These are phyloP conservation scores for Porites lutea DNA, from an alignment of 64 coral and sea anemone genomes.

Conservation along the genomic window DNA sequence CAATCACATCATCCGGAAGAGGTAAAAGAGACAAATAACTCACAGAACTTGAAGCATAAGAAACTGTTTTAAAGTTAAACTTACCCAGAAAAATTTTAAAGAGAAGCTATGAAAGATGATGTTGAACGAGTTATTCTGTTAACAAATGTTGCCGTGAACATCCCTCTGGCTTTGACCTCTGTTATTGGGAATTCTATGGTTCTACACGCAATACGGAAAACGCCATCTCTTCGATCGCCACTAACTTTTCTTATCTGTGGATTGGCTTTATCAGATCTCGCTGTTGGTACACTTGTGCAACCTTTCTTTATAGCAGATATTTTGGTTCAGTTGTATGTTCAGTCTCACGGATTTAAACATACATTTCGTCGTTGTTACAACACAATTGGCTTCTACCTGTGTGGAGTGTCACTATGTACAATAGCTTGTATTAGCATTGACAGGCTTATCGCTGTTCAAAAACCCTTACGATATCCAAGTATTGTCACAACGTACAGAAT, in stretches of 20 bases:
- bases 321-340: neutral
- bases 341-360: neutral
- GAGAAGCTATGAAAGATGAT: neutral
- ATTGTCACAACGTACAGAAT: neutral
- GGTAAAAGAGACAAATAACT: no score
- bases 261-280: neutral
- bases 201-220: neutral
- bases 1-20: no score
- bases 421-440: neutral
- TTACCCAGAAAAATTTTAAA: neutral
- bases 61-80: neutral
- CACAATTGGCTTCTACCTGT: neutral
- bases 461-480: neutral
- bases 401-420: conserved; percentile 21
- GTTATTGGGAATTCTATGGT: neutral
- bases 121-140: neutral
- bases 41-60: neutral
- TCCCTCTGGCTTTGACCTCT: neutral
- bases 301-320: neutral
- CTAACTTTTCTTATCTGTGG: neutral
- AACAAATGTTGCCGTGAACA: neutral
- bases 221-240: conserved; percentile 2
- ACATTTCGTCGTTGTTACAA: neutral
- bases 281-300: neutral
- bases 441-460: conserved; percentile 11